These are phyloP conservation scores for Ichneumoninae sp. DNA, from an alignment of 2,888 invertebrate genomes.

Conservation along the genomic window DNA sequence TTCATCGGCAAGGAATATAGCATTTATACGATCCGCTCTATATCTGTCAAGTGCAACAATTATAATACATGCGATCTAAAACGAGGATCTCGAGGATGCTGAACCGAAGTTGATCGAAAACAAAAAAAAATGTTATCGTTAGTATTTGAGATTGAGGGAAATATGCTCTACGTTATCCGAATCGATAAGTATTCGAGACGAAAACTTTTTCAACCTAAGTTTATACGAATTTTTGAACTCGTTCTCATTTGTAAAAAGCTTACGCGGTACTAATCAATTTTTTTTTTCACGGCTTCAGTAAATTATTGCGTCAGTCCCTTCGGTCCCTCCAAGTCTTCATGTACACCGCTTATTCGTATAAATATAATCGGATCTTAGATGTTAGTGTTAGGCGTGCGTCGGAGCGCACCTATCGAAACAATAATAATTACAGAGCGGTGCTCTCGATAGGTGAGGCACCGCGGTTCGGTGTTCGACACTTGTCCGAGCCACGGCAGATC, in stretches of 20 bases:
- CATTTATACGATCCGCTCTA: slow-evolving; percentile 60
- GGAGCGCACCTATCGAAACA: slow-evolving; percentile 42
- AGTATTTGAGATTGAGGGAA: slow-evolving; percentile 45
- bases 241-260: slow-evolving; percentile 59
- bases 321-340: slow-evolving; percentile 64
- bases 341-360: slow-evolving; percentile 52
- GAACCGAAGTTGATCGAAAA: slow-evolving; percentile 55
- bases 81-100: slow-evolving; percentile 41
- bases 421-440: slow-evolving; percentile 78
- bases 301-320: slow-evolving; percentile 68
- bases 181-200: slow-evolving; percentile 1
- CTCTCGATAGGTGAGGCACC: slow-evolving; percentile 81
- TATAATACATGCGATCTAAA: slow-evolving; percentile 50
- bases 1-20: slow-evolving; percentile 69
- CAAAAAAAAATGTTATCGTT: not conserved
- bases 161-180: slow-evolving; percentile 40
- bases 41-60: slow-evolving; percentile 41
- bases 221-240: slow-evolving; percentile 34
- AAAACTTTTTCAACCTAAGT: slow-evolving; percentile 47
- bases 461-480: slow-evolving; percentile 77
- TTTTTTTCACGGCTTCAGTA: slow-evolving; percentile 52
- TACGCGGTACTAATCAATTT: slow-evolving; percentile 42
- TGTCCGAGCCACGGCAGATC: slow-evolving; percentile 77
- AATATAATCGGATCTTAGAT: slow-evolving; percentile 60
- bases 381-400: slow-evolving; percentile 13